Evolutionary conservation across 2,888 invertebrate species (phyloP).

Genomic region (Sarcophaga subvicina): DNA sequence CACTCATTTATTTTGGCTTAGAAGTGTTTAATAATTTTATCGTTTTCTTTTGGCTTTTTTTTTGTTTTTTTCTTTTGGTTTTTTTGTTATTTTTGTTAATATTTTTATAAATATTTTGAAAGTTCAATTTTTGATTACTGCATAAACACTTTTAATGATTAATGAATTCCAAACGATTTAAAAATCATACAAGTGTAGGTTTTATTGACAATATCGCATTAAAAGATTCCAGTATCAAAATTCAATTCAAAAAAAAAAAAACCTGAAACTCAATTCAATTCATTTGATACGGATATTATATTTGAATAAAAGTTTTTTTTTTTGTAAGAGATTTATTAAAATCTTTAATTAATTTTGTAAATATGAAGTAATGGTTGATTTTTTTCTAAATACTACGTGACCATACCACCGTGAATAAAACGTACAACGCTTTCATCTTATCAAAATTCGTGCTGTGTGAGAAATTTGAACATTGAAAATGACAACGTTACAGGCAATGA

Average conservation of each 20-base stretch:
- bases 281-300: too few relatives aligned
- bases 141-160: conserved; percentile 33
- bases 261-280: neutral
- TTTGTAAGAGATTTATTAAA: too few relatives aligned
- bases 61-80: neutral
- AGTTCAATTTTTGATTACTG: conserved; percentile 29
- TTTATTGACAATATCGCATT: conserved; percentile 4
- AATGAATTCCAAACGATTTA: conserved; percentile 25
- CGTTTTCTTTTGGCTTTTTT: neutral
- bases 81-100: neutral
- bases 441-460: too few relatives aligned
- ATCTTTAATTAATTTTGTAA: too few relatives aligned
- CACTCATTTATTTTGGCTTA: conserved; percentile 32
- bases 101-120: conserved; percentile 33
- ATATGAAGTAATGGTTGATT: too few relatives aligned
- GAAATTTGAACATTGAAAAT: too few relatives aligned
- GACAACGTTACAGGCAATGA: too few relatives aligned
- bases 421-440: too few relatives aligned
- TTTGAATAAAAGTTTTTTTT: too few relatives aligned
- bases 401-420: too few relatives aligned
- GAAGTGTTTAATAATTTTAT: conserved; percentile 1
- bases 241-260: neutral
- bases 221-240: neutral
- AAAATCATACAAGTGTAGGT: neutral
- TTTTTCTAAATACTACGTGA: too few relatives aligned